Conservation (phyloP, 2,888 invertebrate species). For the Atrina japonica region DNA sequence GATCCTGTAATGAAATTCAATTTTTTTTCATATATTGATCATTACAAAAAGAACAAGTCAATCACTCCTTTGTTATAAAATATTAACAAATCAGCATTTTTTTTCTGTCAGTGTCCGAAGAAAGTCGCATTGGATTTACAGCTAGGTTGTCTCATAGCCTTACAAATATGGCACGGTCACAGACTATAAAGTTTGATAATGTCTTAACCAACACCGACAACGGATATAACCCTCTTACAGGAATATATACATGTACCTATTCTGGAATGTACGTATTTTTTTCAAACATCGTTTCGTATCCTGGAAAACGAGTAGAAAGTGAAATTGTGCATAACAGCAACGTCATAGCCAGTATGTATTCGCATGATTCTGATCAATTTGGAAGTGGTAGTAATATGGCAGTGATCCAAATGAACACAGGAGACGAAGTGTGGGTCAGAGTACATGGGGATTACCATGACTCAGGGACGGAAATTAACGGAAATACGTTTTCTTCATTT, state of each 20-base stretch:
- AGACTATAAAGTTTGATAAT: constrained; percentile 40
- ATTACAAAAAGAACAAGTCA: no score
- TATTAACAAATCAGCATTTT: no score
- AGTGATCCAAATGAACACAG: constrained; percentile 36
- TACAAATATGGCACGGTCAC: not conserved
- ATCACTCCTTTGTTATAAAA: no score
- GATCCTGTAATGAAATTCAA: no score
- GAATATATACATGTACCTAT: constrained; percentile 33
- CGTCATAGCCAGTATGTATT: not conserved
- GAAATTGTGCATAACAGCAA: not conserved
- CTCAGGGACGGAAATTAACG: not conserved
- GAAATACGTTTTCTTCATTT: not conserved
- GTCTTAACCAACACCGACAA: constrained; percentile 36
- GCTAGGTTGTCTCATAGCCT: not conserved
- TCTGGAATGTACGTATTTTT: constrained; percentile 49
- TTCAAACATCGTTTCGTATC: not conserved
- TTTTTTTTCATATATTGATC: no score
- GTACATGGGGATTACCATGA: constrained; percentile 25
- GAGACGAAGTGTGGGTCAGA: constrained; percentile 48
- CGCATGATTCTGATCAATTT: constrained; percentile 8
- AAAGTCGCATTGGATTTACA: not conserved
- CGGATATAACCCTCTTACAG: constrained; percentile 38
- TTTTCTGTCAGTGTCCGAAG: no score
- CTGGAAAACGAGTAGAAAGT: not conserved
- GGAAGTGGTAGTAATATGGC: constrained; percentile 48